Conservation (phyloP, 2,113 vertebrate genomes). For the Hirundichthys speculiger region DNA sequence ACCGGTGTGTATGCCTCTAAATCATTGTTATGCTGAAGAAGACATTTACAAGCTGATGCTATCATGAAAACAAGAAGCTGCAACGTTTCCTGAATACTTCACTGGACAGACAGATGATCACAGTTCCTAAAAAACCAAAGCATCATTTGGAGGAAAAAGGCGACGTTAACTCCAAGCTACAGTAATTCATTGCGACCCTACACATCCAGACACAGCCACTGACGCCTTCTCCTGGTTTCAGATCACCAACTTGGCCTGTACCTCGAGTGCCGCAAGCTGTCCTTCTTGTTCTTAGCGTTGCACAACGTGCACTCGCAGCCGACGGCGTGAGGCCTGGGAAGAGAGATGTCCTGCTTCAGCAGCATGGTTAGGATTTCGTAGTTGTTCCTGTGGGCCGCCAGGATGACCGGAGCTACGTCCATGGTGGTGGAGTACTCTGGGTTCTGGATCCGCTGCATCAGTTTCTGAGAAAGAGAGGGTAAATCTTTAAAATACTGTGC, state of each 20-base stretch:
- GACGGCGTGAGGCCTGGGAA: conserved; percentile 96
- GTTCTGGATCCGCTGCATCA: conserved; percentile 98
- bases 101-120: conserved; percentile 35
- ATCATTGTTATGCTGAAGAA: too few species aligned
- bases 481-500: background rate
- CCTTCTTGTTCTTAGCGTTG: conserved; percentile 99
- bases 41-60: conserved; percentile 13
- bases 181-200: background rate
- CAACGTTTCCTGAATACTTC: conserved; percentile 6
- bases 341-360: conserved; percentile 96
- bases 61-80: conserved; percentile 12
- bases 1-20: too few species aligned
- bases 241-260: conserved; percentile 39
- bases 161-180: background rate
- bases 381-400: conserved; percentile 98
- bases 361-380: conserved; percentile 99
- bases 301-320: conserved; percentile 97
- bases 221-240: background rate
- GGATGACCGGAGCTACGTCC: conserved; percentile 98
- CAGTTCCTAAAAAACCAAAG: background rate
- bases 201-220: background rate
- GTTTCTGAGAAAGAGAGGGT: conserved; percentile 83
- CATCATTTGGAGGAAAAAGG: background rate
- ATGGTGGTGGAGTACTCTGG: conserved; percentile 98
- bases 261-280: conserved; percentile 97